A percentile compares a stretch with the other conserved stretches of the same genome.
phyloP scores from a whole-genome alignment of 2,888 invertebrate genomes.

The Eulithis prunata region DNA sequence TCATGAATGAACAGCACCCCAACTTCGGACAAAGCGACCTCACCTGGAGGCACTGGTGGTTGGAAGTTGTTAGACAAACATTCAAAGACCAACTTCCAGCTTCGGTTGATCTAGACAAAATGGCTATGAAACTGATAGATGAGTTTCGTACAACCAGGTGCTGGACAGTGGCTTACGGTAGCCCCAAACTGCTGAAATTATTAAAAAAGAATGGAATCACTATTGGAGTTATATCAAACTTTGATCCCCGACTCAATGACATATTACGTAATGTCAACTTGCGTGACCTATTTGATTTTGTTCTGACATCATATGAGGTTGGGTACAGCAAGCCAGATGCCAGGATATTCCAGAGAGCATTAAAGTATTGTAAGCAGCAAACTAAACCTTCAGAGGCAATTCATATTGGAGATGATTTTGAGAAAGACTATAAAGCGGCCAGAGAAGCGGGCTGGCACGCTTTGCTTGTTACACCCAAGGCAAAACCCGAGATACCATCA shows the following conservation, averaged over 20 bases:
- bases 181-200: constrained; percentile 85
- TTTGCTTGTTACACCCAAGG: constrained; percentile 52
- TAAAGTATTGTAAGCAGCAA: constrained; percentile 69
- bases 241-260: constrained; percentile 90
- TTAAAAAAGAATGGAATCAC: constrained; percentile 75
- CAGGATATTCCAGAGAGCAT: constrained; percentile 88
- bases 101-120: constrained; percentile 52
- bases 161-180: constrained; percentile 89
- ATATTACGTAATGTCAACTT: constrained; percentile 88
- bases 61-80: constrained; percentile 85
- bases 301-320: constrained; percentile 90
- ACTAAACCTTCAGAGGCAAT: constrained; percentile 86
- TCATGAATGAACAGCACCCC: constrained; percentile 88
- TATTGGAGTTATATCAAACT: constrained; percentile 94
- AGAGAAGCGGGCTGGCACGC: constrained; percentile 90
- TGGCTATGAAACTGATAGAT: constrained; percentile 86
- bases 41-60: constrained; percentile 94
- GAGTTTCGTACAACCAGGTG: constrained; percentile 88
- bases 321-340: constrained; percentile 90
- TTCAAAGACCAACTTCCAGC: constrained; percentile 82
- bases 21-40: constrained; percentile 91
- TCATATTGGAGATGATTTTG: constrained; percentile 92
- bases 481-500: constrained; percentile 45
- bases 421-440: constrained; percentile 92
- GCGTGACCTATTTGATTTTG: constrained; percentile 90